A percentile compares a stretch with the other conserved stretches of the same genome.
Evolutionary conservation across 2,797 vertebrate species (phyloP).

Genomic region (Amazonetta brasiliensis): DNA sequence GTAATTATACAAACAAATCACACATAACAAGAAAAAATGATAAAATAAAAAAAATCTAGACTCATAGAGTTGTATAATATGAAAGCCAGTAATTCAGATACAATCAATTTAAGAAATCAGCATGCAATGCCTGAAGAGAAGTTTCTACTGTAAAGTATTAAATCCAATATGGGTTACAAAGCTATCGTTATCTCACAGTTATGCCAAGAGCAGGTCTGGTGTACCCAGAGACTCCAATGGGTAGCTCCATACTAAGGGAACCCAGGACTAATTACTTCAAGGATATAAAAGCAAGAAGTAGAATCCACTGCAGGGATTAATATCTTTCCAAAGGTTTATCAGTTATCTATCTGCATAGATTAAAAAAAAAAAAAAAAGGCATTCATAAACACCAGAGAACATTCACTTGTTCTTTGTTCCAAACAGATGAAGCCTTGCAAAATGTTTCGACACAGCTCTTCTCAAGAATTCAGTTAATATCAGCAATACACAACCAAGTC

Average conservation of each 20-base stretch:
- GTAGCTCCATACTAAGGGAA: neutral
- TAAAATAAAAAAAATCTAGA: neutral
- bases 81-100: slow-evolving; percentile 10
- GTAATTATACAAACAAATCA: slow-evolving; percentile 46
- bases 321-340: neutral
- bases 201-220: neutral
- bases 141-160: neutral
- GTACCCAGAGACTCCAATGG: neutral
- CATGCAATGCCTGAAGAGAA: neutral
- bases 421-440: neutral
- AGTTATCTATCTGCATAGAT: neutral
- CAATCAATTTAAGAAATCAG: slow-evolving; percentile 3
- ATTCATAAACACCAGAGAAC: neutral
- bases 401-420: neutral
- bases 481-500: neutral
- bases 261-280: neutral
- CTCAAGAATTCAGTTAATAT: neutral
- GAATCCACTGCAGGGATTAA: neutral
- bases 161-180: neutral
- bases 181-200: neutral
- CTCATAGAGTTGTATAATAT: neutral
- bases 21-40: neutral
- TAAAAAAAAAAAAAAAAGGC: rapidly evolving
- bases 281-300: neutral
- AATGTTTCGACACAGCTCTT: neutral